Base-by-base conservation (phyloP, 2,113 vertebrate species). In the Pavo muticus region DNA sequence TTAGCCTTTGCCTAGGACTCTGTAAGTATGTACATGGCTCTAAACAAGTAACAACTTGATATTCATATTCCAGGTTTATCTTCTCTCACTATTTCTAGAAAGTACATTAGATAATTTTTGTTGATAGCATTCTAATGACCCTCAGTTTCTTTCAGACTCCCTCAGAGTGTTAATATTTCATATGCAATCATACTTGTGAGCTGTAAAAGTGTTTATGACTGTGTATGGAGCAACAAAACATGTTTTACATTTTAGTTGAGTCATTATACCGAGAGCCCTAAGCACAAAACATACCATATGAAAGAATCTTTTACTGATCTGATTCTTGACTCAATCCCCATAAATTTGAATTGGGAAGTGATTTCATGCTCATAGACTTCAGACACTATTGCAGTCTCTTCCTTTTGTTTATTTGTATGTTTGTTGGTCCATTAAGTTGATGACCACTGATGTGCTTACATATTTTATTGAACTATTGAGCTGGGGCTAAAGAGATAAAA, bases 111-210 rank as follows among this genome's bases (percentile, higher is more conserved):
- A 42, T 39, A 40, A 44, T 64, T 77, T 88, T 89, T 91, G 20
- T 77, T 94, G 56, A 72, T 40, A 64, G 29, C 64, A 52, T 39
- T 30, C 8, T 77, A 93, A 90, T 50, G 60, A 67, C 35, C 60
- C 19, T 83, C 64, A 68, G 60, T 47, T 90, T 3, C 85, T 83
- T 74, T 42, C 57, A 56, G 30, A 47, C 39, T 71, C 64, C 83
- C 52, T 88, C 15, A 84, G 35, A 23, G 6, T 88, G 64, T 93
- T 80, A 93, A 88, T 90, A 90, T 93, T 96, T 92, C 82, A 95
- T 94, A 63, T 1, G 3, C 9, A 70, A 60, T 80, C 75, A 71
- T 24, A 81, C 4, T 44, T 39, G 7, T 63, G 72, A 93, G 79
- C 64, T 86, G 64, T 83, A 90, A 90, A 91, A 85, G 21, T 40